phyloP scores from a whole-genome alignment of 2,888 invertebrate species.

The Drosophila imparisetae region DNA sequence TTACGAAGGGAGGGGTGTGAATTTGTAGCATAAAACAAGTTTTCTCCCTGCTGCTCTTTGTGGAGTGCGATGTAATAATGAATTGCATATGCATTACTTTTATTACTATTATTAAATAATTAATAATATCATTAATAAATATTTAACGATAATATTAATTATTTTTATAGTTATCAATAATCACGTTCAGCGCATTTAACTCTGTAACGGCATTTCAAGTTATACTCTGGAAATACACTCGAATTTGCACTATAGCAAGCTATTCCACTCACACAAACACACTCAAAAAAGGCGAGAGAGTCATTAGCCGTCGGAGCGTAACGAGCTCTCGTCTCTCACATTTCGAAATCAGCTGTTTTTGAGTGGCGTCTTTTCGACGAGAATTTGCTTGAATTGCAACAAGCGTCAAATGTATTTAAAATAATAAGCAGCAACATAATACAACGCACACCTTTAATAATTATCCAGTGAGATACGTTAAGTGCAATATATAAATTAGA shows the following conservation, averaged over 20 bases:
- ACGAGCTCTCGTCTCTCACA: conserved; percentile 9
- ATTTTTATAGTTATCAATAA: neutral
- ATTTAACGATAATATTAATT: neutral
- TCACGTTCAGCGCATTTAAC: neutral
- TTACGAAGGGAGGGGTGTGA: conserved; percentile 16
- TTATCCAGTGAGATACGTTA: neutral
- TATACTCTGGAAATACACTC: conserved; percentile 6
- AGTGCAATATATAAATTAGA: neutral
- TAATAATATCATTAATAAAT: neutral
- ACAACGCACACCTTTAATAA: rapidly evolving
- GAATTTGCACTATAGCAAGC: conserved; percentile 7
- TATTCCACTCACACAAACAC: conserved; percentile 4
- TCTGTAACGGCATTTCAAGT: conserved; percentile 5
- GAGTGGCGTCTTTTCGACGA: conserved; percentile 31
- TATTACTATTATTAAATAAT: neutral
- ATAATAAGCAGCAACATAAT: neutral
- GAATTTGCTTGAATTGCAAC: conserved; percentile 23
- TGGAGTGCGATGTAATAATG: neutral
- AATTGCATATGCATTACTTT: neutral
- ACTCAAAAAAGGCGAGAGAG: conserved; percentile 9
- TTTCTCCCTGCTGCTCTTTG: conserved; percentile 22
- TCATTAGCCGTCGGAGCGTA: conserved; percentile 8
- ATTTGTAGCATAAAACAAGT: conserved; percentile 34
- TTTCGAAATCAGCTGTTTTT: conserved; percentile 48
- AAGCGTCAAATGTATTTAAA: conserved; percentile 1